A percentile compares a stretch with the other conserved stretches of the same genome.
phyloP scores from a whole-genome alignment of 2,113 vertebrate species.

The Archilochus colubris region DNA sequence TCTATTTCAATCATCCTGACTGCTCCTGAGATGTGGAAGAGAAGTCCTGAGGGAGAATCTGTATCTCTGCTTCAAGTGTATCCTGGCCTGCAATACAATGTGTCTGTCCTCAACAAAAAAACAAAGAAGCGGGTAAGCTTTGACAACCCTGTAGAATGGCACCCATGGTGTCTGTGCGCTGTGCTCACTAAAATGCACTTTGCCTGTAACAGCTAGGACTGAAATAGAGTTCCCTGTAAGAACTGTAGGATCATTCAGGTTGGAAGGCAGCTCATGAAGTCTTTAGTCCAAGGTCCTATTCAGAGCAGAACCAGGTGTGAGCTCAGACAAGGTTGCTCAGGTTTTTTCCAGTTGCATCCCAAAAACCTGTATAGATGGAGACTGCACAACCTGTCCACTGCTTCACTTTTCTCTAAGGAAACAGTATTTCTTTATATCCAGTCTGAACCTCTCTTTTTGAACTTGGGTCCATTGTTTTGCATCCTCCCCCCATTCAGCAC shows the following conservation, averaged over 20 bases:
- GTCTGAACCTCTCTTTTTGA: background rate
- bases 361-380: background rate
- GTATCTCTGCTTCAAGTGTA: conserved; percentile 78
- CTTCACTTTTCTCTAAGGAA: background rate
- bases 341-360: background rate
- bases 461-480: background rate
- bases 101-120: conserved; percentile 77
- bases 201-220: background rate
- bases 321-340: background rate
- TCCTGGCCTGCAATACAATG: conserved; percentile 79
- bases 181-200: background rate
- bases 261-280: background rate
- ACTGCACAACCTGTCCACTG: background rate
- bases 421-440: background rate
- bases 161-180: background rate
- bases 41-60: conserved; percentile 48
- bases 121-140: conserved; percentile 76
- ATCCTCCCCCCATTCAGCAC: background rate
- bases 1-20: conserved; percentile 78
- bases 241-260: background rate
- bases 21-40: conserved; percentile 84
- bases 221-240: background rate
- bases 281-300: background rate
- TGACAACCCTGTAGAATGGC: background rate
- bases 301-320: background rate